Conservation (phyloP, 2,797 vertebrate genomes). For the Eurystomus glaucurus region DNA sequence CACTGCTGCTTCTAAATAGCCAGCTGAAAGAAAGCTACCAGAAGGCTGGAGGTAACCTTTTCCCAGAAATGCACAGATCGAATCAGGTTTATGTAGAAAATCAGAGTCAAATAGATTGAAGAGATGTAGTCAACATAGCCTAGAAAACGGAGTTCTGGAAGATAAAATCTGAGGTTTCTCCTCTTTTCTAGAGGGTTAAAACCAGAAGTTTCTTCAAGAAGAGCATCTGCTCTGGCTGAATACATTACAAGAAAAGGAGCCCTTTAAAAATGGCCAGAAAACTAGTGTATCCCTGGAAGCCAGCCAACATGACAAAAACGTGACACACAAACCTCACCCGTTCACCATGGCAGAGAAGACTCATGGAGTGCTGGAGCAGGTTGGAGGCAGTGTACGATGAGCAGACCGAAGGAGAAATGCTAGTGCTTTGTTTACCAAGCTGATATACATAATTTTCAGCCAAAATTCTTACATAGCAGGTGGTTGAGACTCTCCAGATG, state of each 20-base stretch:
- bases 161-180: constrained; percentile 34
- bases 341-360: neutral
- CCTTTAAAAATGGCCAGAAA: neutral
- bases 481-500: constrained; percentile 20
- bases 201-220: constrained; percentile 23
- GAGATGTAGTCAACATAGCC: neutral
- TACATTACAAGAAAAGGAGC: neutral
- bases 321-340: rapidly evolving
- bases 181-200: constrained; percentile 63
- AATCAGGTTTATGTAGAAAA: constrained; percentile 41
- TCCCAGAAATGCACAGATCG: neutral
- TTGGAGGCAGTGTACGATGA: neutral
- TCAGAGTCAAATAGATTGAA: constrained; percentile 19
- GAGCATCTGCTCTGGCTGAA: constrained; percentile 40
- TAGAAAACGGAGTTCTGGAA: constrained; percentile 14
- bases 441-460: neutral
- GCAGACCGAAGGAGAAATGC: neutral
- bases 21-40: neutral
- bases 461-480: neutral
- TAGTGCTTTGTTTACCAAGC: neutral
- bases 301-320: neutral
- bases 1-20: neutral
- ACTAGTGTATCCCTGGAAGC: neutral
- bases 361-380: neutral
- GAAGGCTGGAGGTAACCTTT: constrained; percentile 30